Base-by-base conservation (phyloP, 2,888 invertebrate genomes). In the Epinotia nisella region DNA sequence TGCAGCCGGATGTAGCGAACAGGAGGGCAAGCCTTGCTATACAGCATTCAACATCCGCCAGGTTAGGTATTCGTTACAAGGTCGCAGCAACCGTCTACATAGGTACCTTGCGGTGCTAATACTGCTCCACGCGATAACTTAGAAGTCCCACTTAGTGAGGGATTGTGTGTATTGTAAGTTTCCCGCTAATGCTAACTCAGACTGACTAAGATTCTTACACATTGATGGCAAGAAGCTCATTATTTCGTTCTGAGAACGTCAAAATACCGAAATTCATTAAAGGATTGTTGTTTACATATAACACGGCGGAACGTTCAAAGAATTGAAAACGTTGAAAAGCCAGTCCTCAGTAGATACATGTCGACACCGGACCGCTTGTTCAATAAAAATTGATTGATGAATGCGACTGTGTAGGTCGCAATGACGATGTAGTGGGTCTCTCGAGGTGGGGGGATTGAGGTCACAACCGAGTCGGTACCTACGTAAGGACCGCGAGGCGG, bases 391-490 rank as follows among this genome's bases (percentile, higher is more conserved):
- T 81, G 76, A 77, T 78, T 79, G 82, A 83, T 84, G 81, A 82
- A 81, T 83, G 82, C 80, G 81, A 80, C 73, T 80, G 75, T 73
- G 80, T 80, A 80, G 82, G 80, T 80, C 81, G 82, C 78, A 79
- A 78, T 81, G 80, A 77, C 79, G 77, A 78, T 77, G 76, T 75
- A 75, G 78, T 76, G 76, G 76, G 76, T 78, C 78, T 75, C 76
- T 78, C 80, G 71, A 55, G 74, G 78, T 76, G 78, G 78, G 83
- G 83, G 87, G 87, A 85, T 92, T 84, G 88, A 88, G 90, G 90
- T 90, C 89, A 79, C 81, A 82, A 81, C 81, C 82, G 83, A 80
- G 83, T 77, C 76, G 78, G 84, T 78, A 79, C 70, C 79, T 71
- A 79, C 70, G 79, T 71, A 74, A 71, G 71, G 74, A 62, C 74